Percentiles rank a stretch among this genome's conserved stretches.
These are phyloP conservation scores for Chloroceryle amazona DNA, from an alignment of 2,797 vertebrate species.

Conservation along the genomic window DNA sequence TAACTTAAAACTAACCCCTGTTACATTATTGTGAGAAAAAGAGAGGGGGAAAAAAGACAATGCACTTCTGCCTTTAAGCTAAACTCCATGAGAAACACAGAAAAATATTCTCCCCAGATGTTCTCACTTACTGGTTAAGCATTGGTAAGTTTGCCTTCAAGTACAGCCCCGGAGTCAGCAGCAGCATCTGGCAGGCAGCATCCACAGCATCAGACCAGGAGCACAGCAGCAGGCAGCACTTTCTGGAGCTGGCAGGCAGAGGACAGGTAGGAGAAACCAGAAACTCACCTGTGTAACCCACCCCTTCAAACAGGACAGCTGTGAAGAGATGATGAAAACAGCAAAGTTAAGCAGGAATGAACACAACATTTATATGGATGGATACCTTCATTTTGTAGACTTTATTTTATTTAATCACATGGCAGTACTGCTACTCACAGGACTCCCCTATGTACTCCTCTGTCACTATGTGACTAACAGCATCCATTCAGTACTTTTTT, in stretches of 20 bases:
- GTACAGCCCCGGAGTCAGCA: not conserved
- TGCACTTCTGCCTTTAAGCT: constrained; percentile 25
- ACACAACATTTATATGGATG: not conserved
- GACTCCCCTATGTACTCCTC: not conserved
- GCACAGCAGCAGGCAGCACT: not conserved
- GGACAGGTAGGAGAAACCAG: not conserved
- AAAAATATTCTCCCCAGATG: constrained; percentile 40
- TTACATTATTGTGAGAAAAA: not conserved
- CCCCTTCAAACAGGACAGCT: not conserved
- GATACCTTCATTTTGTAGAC: not conserved
- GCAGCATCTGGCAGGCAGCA: not conserved
- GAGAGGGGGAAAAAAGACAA: not conserved
- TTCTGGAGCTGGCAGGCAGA: not conserved
- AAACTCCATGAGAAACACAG: not conserved
- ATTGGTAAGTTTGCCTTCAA: not conserved
- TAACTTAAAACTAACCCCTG: not conserved
- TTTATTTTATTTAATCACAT: not conserved
- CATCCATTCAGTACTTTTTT: not conserved
- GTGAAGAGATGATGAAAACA: not conserved
- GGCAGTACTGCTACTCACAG: not conserved
- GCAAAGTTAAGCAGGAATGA: not conserved
- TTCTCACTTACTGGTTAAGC: constrained; percentile 56
- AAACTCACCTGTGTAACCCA: not conserved
- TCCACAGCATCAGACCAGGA: not conserved
- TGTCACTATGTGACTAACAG: not conserved